Conservation (phyloP, 2,113 vertebrate species). For the Stegostoma tigrinum region DNA sequence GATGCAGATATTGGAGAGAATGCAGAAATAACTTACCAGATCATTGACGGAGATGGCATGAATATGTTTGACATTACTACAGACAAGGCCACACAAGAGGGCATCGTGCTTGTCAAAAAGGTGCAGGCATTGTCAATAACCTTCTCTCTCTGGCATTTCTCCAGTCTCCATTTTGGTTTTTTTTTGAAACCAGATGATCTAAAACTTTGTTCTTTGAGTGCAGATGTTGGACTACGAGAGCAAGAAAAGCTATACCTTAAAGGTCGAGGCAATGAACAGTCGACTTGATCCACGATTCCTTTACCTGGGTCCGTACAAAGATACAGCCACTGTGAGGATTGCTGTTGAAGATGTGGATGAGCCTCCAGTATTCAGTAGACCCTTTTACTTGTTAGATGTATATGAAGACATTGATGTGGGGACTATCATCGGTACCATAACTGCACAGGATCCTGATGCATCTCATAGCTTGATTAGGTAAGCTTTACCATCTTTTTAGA, state of each 20-base stretch:
- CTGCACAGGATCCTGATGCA: constrained; percentile 78
- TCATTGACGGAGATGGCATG: constrained; percentile 75
- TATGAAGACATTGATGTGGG: constrained; percentile 73
- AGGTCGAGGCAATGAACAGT: constrained; percentile 81
- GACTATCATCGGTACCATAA: constrained; percentile 68
- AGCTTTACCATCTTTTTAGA: constrained; percentile 45
- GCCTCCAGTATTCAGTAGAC: constrained; percentile 75
- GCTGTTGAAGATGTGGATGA: constrained; percentile 85
- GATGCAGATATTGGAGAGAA: constrained; percentile 81
- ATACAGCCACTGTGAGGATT: constrained; percentile 75
- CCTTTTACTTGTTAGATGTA: constrained; percentile 77
- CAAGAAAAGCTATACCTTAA: constrained; percentile 74
- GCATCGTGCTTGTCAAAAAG: constrained; percentile 80
- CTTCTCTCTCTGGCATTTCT: too few species aligned
- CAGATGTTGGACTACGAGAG: constrained; percentile 84
- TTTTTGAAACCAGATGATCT: not conserved
- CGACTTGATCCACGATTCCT: constrained; percentile 74
- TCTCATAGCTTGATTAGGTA: constrained; percentile 79
- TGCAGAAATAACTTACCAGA: constrained; percentile 78
- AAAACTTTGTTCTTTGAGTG: constrained; percentile 39
- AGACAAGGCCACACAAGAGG: constrained; percentile 81
- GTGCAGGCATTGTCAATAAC: constrained; percentile 50
- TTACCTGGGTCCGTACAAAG: constrained; percentile 76
- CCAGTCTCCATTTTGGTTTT: not conserved
- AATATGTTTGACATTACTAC: constrained; percentile 77